Evolutionary conservation across 2,888 invertebrate genomes (phyloP), one percentile per base, ranked within the genome.

Genomic region (Ephialtes manifestator): DNA sequence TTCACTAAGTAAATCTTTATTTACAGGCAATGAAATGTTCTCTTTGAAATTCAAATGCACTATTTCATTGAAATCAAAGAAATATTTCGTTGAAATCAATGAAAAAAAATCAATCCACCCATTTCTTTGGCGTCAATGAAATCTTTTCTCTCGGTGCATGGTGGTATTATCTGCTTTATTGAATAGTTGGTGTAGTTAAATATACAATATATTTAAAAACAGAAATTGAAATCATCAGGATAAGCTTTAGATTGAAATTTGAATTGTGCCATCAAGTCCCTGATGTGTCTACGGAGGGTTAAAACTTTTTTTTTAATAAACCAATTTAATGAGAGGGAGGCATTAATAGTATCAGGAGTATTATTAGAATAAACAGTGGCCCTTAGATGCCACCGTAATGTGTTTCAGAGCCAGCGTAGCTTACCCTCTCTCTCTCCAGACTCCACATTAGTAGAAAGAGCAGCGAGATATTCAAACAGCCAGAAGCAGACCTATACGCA

Each of bases 301-400:
- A 55, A 11, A 31, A 60, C 31, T 60, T 15, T 63, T 60, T 60
- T 35, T 35, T 35, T 7, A 10, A 39, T 63, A 35, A n/a, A 7
- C 35, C 15, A 35, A 4, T n/a, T 35, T 18, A 63, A 63, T 35
- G 35, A 35, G n/a, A 35, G 35, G 7, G 15, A 35, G 35, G 3
- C 4, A 35, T 51, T n/a, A n/a, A n/a, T 18, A 51, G 51, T 18
- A 51, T n/a, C n/a, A 35, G 8, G 28, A 0, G n/a, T 24, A 60
- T 31, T 63, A 63, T 7, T 63, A 58, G 28, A 58, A 58, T 58
- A 58, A 58, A 58, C 58, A 28, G 24, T 24, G 55, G 55, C 13
- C 4, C 28, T 28, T 13, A 28, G 58, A 28, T 58, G 13, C 24
- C 13, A 28, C 5, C 28, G 4, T 58, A 58, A 58, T 58, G 58